phyloP scores from a whole-genome alignment of 1,140 invertebrate genomes.

The Diploscapter pachys region DNA sequence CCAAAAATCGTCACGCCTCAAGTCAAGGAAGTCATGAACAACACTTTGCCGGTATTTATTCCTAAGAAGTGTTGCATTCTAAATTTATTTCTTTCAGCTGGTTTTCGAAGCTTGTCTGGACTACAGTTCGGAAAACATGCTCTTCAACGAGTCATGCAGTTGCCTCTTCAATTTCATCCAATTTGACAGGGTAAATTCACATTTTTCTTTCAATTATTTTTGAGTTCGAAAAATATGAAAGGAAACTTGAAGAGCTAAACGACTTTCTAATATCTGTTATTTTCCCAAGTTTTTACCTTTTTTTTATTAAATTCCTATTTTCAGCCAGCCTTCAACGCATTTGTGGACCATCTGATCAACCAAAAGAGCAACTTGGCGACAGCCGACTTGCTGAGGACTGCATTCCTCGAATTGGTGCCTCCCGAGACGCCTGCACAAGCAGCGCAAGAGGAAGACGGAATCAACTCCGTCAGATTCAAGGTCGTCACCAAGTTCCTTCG shows the following conservation, averaged over 20 bases:
- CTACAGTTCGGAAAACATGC: conserved; percentile 27
- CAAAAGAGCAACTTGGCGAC: conserved; percentile 17
- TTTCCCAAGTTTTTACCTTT: too few relatives aligned
- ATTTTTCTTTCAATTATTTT: conserved; percentile 5
- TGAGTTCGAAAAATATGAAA: background rate
- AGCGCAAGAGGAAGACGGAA: too few relatives aligned
- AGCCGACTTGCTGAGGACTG: background rate
- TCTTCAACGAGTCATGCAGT: conserved; percentile 27
- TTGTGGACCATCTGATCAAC: background rate
- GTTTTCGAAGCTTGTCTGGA: conserved; percentile 31
- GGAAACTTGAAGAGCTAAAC: background rate
- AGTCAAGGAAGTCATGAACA: background rate
- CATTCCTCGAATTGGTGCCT: conserved; percentile 12
- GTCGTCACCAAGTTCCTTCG: too few relatives aligned
- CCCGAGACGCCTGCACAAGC: background rate
- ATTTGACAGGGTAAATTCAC: conserved; percentile 25
- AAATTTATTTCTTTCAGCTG: conserved; percentile 23
- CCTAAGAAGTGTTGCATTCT: background rate
- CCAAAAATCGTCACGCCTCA: background rate
- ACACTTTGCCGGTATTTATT: conserved; percentile 16
- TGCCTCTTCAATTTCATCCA: conserved; percentile 24
- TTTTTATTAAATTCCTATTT: too few relatives aligned
- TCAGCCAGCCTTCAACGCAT: too few relatives aligned
- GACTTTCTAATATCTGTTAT: too few relatives aligned
- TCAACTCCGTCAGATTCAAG: too few relatives aligned